A percentile compares a stretch with the other conserved stretches of the same genome.
Evolutionary conservation across 2,888 invertebrate species (phyloP).

Genomic region (Platerodrilus igneus): DNA sequence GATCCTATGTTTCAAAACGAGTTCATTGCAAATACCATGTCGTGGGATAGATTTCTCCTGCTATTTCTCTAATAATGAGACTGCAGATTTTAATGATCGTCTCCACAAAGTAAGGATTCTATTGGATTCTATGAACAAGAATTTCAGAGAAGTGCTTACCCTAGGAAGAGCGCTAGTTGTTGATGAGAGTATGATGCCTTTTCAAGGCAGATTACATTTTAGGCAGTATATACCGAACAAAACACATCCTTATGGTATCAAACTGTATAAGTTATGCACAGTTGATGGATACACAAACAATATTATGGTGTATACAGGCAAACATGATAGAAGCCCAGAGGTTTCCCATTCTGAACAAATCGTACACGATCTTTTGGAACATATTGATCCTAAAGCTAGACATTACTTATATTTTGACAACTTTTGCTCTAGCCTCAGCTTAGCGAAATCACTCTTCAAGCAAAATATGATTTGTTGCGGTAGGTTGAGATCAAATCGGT

Average conservation of each 20-base stretch:
- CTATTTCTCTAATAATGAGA: too few species aligned
- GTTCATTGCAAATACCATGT: too few species aligned
- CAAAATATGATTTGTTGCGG: too few species aligned
- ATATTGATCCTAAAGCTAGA: neutral
- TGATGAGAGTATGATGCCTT: too few species aligned
- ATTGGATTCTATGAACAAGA: too few species aligned
- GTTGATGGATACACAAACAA: slow-evolving; percentile 1
- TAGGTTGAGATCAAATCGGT: neutral
- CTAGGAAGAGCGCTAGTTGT: too few species aligned
- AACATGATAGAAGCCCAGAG: neutral
- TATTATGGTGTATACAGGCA: slow-evolving; percentile 1
- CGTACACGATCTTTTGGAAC: neutral
- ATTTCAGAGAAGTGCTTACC: too few species aligned
- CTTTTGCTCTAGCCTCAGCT: neutral
- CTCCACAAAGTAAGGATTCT: too few species aligned
- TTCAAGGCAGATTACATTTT: too few species aligned
- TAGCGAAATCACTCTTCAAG: neutral
- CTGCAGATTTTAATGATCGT: too few species aligned
- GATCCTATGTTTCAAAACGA: too few species aligned
- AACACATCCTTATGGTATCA: slow-evolving; percentile 3
- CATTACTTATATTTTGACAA: neutral
- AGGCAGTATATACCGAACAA: slow-evolving; percentile 2
- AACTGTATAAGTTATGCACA: neutral
- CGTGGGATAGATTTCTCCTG: too few species aligned
- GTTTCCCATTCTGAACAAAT: slow-evolving; percentile 4